Conservation (phyloP, 2,888 invertebrate species). For the Drosophila neonasuta region DNA sequence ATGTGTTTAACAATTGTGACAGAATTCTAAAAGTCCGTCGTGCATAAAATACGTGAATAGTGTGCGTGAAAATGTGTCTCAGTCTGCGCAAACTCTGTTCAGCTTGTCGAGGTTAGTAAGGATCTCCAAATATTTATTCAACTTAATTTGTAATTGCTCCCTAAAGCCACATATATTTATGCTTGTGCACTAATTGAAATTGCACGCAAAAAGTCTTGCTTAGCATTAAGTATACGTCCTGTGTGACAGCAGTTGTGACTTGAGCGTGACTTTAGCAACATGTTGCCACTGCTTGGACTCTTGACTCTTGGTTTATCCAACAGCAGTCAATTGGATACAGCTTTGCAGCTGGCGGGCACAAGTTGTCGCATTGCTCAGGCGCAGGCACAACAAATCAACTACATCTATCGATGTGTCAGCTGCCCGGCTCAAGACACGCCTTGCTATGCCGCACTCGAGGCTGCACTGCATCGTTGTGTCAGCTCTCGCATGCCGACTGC, state of each 20-base stretch:
- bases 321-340: background rate
- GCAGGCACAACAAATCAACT: constrained; percentile 52
- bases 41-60: constrained; percentile 7
- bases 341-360: constrained; percentile 27
- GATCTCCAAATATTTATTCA: background rate
- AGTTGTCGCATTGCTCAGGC: constrained; percentile 49
- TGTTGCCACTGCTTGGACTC: constrained; percentile 39
- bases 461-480: constrained; percentile 47
- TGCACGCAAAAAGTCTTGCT: constrained; percentile 9
- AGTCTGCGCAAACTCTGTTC: constrained; percentile 65
- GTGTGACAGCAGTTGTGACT: background rate
- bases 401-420: constrained; percentile 62
- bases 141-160: constrained; percentile 11
- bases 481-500: constrained; percentile 32
- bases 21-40: constrained; percentile 22
- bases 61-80: constrained; percentile 55
- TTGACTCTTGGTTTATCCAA: constrained; percentile 19
- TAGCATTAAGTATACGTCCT: constrained; percentile 10
- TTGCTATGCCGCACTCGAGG: constrained; percentile 34
- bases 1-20: constrained; percentile 24
- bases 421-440: constrained; percentile 27
- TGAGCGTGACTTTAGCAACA: constrained; percentile 3
- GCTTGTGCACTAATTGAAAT: constrained; percentile 16
- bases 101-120: constrained; percentile 66
- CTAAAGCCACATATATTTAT: background rate